Conservation (phyloP, 2,888 invertebrate genomes). For the Erannis defoliaria region DNA sequence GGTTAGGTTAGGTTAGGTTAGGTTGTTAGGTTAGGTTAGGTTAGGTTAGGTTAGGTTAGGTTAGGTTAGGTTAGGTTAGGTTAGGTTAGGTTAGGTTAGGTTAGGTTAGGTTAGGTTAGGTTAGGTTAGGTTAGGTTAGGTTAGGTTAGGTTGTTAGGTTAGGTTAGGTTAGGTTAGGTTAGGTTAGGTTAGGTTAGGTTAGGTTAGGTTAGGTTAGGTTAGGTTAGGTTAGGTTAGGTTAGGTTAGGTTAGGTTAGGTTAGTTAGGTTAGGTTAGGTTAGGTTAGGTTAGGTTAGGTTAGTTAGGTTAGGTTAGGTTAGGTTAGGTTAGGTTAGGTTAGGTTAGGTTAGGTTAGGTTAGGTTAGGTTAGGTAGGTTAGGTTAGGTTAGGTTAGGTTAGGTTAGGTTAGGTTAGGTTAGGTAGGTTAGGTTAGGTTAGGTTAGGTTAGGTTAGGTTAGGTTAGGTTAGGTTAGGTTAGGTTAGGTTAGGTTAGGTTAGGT, state of each 20-base stretch:
- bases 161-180: too few species aligned
- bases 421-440: too few species aligned
- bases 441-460: constrained; percentile 35
- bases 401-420: constrained; percentile 38
- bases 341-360: constrained; percentile 36
- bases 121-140: too few species aligned
- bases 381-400: constrained; percentile 35
- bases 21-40: too few species aligned
- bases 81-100: too few species aligned
- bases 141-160: too few species aligned
- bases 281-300: constrained; percentile 36
- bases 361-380: too few species aligned
- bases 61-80: too few species aligned
- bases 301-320: constrained; percentile 35
- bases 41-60: constrained; percentile 10
- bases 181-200: too few species aligned
- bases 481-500: constrained; percentile 37
- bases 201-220: too few species aligned
- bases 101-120: too few species aligned
- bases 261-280: constrained; percentile 38
- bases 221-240: constrained; percentile 10
- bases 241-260: constrained; percentile 38
- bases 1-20: constrained; percentile 18
- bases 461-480: constrained; percentile 36
- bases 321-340: constrained; percentile 36